These are phyloP conservation scores for Antennarius striatus DNA, from an alignment of 2,113 vertebrate species.

Conservation along the genomic window DNA sequence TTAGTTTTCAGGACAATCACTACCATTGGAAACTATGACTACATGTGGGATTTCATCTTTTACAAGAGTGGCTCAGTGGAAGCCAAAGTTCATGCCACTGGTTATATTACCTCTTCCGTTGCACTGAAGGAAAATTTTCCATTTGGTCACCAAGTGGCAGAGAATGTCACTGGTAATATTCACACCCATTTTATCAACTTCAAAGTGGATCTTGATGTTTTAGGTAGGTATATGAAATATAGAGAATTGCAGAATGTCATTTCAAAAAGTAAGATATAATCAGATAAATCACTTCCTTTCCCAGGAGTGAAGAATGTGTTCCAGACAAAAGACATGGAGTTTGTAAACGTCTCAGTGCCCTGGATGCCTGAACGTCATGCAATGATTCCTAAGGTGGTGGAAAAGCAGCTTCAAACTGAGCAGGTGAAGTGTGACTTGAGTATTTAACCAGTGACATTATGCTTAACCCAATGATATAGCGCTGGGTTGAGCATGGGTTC, in stretches of 20 bases:
- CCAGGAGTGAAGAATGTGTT: conserved; percentile 11
- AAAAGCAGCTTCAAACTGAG: conserved; percentile 8
- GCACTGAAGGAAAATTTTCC: conserved; percentile 57
- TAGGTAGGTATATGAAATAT: conserved; percentile 77
- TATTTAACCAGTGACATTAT: not conserved
- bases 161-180: conserved; percentile 84
- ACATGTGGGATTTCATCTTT: conserved; percentile 90
- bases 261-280: too few species aligned
- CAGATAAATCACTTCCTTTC: not conserved
- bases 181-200: conserved; percentile 88
- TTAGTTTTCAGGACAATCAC: conserved; percentile 85
- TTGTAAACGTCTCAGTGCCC: conserved; percentile 10
- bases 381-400: conserved; percentile 8
- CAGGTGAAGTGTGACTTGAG: not conserved
- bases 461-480: not conserved
- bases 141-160: conserved; percentile 84
- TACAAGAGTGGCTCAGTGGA: conserved; percentile 88
- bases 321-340: conserved; percentile 24
- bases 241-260: not conserved
- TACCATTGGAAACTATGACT: conserved; percentile 85
- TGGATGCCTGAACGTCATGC: conserved; percentile 10
- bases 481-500: too few species aligned
- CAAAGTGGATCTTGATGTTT: conserved; percentile 89
- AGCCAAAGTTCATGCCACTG: conserved; percentile 86
- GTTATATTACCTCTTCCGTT: conserved; percentile 84